Evolutionary conservation across 2,888 invertebrate genomes (phyloP).

Genomic region (Limnephilus marmoratus): DNA sequence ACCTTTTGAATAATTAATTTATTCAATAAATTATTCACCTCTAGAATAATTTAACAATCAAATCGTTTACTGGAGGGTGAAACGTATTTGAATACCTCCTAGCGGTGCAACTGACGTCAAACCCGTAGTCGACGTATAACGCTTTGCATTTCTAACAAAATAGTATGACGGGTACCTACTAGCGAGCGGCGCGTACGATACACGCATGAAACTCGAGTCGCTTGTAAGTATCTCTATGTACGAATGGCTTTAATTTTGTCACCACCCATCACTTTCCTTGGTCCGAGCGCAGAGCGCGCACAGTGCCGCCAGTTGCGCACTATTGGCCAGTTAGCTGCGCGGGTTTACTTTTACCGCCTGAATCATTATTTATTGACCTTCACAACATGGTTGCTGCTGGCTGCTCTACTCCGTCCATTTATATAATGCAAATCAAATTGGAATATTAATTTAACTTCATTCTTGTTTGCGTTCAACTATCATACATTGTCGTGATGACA

Average conservation of each 20-base stretch:
- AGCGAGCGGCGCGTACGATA: too few relatives aligned
- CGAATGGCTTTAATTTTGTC: not conserved
- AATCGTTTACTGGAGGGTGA: too few relatives aligned
- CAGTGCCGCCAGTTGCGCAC: not conserved
- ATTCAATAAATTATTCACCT: too few relatives aligned
- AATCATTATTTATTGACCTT: constrained; percentile 22
- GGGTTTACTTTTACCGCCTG: constrained; percentile 24
- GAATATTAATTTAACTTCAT: not conserved
- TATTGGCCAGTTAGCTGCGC: constrained; percentile 8
- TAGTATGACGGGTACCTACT: too few relatives aligned
- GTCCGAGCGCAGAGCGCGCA: not conserved
- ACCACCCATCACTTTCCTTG: not conserved
- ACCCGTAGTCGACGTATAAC: too few relatives aligned
- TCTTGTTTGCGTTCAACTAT: not conserved
- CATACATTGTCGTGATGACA: not conserved
- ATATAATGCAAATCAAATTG: not conserved
- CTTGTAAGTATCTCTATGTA: too few relatives aligned
- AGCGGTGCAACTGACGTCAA: too few relatives aligned
- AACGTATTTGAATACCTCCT: too few relatives aligned
- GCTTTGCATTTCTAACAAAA: too few relatives aligned
- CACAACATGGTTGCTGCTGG: not conserved
- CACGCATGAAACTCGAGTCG: too few relatives aligned
- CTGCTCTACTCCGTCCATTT: not conserved
- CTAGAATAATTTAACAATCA: too few relatives aligned
- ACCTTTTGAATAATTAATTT: too few relatives aligned